These are phyloP conservation scores for Formicarius rufipectus DNA, from an alignment of 2,113 vertebrate genomes.

Conservation along the genomic window DNA sequence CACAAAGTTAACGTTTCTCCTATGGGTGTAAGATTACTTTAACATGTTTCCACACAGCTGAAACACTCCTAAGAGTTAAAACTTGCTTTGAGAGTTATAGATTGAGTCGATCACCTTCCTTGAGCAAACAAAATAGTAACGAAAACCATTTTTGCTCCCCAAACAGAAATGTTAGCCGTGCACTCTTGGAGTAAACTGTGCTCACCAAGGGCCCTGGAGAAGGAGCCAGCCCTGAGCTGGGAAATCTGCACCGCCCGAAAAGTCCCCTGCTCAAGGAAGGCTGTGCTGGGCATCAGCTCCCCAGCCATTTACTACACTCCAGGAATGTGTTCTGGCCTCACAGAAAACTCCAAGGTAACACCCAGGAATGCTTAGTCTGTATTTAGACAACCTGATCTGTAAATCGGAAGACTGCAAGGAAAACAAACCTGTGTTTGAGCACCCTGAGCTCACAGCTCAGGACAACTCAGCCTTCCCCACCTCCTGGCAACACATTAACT, in stretches of 20 bases:
- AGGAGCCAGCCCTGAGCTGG: background rate
- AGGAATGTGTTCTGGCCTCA: background rate
- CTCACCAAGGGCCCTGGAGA: background rate
- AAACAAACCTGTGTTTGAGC: background rate
- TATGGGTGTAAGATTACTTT: background rate
- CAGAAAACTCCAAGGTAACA: background rate
- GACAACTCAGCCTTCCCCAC: background rate
- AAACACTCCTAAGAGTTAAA: background rate
- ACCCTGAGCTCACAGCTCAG: background rate
- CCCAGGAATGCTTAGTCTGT: background rate
- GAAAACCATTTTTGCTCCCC: background rate
- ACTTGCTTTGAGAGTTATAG: background rate
- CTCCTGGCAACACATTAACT: constrained; percentile 9
- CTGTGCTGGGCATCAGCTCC: background rate
- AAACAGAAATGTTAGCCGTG: background rate
- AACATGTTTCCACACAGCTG: background rate
- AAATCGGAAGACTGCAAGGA: background rate
- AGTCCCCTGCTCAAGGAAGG: background rate
- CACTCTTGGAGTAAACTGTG: background rate
- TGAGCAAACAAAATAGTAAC: background rate
- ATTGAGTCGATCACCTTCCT: background rate
- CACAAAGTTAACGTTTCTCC: background rate
- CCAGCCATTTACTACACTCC: background rate
- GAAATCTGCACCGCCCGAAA: background rate
- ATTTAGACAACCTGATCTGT: background rate